Conservation (phyloP, 2,888 invertebrate genomes). For the Fragum sueziense region DNA sequence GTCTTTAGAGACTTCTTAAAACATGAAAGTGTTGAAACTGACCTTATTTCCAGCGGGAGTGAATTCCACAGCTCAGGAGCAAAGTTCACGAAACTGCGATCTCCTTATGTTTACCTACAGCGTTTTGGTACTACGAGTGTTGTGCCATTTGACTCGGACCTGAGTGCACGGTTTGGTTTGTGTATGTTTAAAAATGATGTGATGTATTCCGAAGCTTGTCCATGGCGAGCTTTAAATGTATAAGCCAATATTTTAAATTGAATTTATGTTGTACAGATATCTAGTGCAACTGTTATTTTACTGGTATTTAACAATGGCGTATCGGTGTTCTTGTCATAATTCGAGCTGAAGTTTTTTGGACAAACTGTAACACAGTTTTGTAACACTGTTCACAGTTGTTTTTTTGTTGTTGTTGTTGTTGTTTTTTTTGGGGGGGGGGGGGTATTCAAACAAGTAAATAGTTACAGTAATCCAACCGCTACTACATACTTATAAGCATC, state of each 20-base stretch:
- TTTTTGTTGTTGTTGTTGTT: no score
- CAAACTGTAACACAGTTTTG: no score
- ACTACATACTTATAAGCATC: no score
- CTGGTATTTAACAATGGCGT: conserved; percentile 25
- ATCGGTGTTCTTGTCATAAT: conserved; percentile 21
- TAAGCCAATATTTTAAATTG: conserved; percentile 29
- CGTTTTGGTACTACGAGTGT: conserved; percentile 40
- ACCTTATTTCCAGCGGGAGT: no score
- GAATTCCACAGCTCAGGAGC: conserved; percentile 44
- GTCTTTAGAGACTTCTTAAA: no score
- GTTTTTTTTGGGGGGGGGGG: no score
- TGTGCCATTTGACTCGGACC: conserved; percentile 23
- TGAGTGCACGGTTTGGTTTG: conserved; percentile 20
- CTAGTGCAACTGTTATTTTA: conserved; percentile 42
- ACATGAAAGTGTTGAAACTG: no score
- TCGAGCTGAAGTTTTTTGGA: conserved; percentile 36
- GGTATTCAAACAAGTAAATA: no score
- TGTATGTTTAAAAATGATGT: conserved; percentile 17
- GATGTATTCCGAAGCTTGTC: conserved; percentile 27
- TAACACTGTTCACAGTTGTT: no score
- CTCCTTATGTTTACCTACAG: conserved; percentile 37
- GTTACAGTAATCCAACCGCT: no score
- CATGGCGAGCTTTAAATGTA: conserved; percentile 35
- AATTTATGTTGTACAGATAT: conserved; percentile 29
- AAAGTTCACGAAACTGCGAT: conserved; percentile 27